phyloP scores from a whole-genome alignment of 2,113 vertebrate species.

The Clarias gariepinus region DNA sequence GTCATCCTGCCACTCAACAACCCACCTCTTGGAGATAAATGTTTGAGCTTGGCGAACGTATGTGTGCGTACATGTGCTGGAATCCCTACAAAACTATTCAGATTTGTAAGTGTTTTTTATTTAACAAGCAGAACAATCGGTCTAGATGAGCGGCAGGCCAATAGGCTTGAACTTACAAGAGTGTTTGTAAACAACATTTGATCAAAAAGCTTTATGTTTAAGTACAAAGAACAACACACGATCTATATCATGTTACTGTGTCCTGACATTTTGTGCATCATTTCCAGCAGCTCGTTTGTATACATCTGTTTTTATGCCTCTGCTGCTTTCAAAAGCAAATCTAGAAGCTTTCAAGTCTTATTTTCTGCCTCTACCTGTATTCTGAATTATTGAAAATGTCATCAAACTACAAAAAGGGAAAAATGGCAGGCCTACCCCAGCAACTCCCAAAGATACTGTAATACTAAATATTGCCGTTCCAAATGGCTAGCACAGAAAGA shows the following conservation, averaged over 20 bases:
- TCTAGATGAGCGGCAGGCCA: not conserved
- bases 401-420: not conserved
- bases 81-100: not conserved
- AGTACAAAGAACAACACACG: not conserved
- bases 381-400: not conserved
- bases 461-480: not conserved
- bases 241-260: not conserved
- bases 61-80: not conserved
- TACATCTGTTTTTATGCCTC: not conserved
- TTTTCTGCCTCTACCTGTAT: not conserved
- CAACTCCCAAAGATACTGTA: not conserved
- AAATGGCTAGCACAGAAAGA: not conserved
- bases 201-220: not conserved
- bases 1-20: conserved; percentile 36
- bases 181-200: not conserved
- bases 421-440: not conserved
- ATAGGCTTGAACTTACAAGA: not conserved
- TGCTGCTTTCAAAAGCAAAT: not conserved
- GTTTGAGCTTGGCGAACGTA: not conserved
- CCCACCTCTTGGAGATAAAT: conserved; percentile 21
- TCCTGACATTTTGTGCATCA: not conserved
- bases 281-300: not conserved
- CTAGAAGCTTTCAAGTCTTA: not conserved
- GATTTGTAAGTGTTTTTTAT: not conserved
- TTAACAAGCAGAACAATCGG: not conserved